Evolutionary conservation across 30 jellyfish, hydroid and myxozoan species (phyloP).

Genomic region (Hydractinia echinata): DNA sequence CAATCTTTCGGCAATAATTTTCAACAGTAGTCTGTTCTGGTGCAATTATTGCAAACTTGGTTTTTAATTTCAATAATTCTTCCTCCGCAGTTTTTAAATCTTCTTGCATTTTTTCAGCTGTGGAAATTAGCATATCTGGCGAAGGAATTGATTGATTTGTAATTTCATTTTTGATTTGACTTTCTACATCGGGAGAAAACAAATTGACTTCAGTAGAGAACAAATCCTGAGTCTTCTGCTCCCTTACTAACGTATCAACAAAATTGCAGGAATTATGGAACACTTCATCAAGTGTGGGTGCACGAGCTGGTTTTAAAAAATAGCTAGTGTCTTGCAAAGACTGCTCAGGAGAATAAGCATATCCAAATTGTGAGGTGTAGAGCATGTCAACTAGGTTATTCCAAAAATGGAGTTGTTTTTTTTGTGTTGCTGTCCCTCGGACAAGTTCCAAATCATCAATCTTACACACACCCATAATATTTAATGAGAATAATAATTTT

Average conservation of each 20-base stretch:
- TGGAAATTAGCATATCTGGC: constrained; percentile 34
- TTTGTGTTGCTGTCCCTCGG: constrained; percentile 85
- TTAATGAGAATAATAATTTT: constrained; percentile 52
- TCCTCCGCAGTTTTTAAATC: constrained; percentile 32
- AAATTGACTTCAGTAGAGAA: constrained; percentile 52
- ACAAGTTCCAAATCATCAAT: constrained; percentile 62
- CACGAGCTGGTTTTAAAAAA: constrained; percentile 5
- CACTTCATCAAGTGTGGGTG: constrained; percentile 19
- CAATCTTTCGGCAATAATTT: constrained; percentile 57
- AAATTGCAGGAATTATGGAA: constrained; percentile 42
- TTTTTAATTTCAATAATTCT: constrained; percentile 17
- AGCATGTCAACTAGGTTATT: constrained; percentile 54
- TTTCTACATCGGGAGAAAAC: constrained; percentile 66
- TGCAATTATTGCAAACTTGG: constrained; percentile 30
- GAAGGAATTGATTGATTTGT: constrained; percentile 46
- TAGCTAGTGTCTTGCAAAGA: background rate
- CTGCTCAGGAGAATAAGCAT: constrained; percentile 8
- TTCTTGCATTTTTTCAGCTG: constrained; percentile 47
- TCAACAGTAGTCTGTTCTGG: constrained; percentile 48
- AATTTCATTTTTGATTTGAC: constrained; percentile 3
- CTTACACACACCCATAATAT: constrained; percentile 57
- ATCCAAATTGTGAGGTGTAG: constrained; percentile 34
- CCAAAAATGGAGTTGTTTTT: constrained; percentile 66
- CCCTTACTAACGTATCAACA: constrained; percentile 52
- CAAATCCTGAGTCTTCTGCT: constrained; percentile 42